A percentile compares a stretch with the other conserved stretches of the same genome.
Evolutionary conservation across 1,140 invertebrate species (phyloP).

Genomic region (Drosophila triauraria): DNA sequence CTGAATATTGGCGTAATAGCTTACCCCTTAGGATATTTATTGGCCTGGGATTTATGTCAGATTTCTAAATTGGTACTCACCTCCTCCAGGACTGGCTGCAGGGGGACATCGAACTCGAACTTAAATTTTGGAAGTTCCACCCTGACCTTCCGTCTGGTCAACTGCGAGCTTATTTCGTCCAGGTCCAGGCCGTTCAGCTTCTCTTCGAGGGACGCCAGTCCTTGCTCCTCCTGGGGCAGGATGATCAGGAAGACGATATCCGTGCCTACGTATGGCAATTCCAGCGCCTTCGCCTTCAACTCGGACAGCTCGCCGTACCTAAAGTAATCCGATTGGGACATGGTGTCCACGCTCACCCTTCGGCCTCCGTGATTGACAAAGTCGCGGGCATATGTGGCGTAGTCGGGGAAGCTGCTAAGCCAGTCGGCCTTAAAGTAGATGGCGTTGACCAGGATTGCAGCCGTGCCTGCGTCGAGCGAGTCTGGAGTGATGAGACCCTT

Average conservation of each 20-base stretch:
- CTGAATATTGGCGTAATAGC: no score
- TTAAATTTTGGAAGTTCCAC: slow-evolving; percentile 88
- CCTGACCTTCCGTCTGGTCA: slow-evolving; percentile 80
- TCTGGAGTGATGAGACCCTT: slow-evolving; percentile 85
- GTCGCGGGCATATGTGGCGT: slow-evolving; percentile 36
- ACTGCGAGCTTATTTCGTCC: slow-evolving; percentile 58
- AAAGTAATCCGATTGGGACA: slow-evolving; percentile 84
- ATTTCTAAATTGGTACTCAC: slow-evolving; percentile 68
- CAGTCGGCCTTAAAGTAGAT: slow-evolving; percentile 87
- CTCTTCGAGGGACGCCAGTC: slow-evolving; percentile 85
- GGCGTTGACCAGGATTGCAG: slow-evolving; percentile 87
- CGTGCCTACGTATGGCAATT: slow-evolving; percentile 78
- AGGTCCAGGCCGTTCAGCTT: slow-evolving; percentile 84
- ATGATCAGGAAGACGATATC: slow-evolving; percentile 87
- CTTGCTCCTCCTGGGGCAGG: slow-evolving; percentile 86
- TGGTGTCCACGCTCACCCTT: slow-evolving; percentile 85
- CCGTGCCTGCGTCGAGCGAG: slow-evolving; percentile 68
- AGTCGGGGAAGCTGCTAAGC: slow-evolving; percentile 44
- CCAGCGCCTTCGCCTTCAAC: slow-evolving; percentile 54
- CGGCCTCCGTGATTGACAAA: slow-evolving; percentile 47
- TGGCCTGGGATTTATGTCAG: neutral
- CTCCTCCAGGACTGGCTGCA: slow-evolving; percentile 85
- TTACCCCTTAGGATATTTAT: neutral
- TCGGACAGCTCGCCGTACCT: slow-evolving; percentile 48
- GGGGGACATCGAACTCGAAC: slow-evolving; percentile 86